A percentile compares a stretch with the other conserved stretches of the same genome.
Evolutionary conservation across 2,888 invertebrate species (phyloP).

Genomic region (Chouioia cunea): DNA sequence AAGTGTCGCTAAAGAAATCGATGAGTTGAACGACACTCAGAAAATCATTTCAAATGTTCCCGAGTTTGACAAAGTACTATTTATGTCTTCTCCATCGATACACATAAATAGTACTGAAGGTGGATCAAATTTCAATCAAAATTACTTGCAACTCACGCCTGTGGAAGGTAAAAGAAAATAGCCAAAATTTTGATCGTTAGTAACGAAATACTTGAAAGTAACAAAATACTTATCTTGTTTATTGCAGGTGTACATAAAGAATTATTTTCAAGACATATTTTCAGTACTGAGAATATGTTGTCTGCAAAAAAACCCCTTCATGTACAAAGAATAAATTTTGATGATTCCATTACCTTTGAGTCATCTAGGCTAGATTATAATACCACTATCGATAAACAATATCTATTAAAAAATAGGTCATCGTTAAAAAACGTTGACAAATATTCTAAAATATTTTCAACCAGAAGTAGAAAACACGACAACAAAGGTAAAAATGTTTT

Average conservation of each 20-base stretch:
- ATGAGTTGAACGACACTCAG: slow-evolving; percentile 17
- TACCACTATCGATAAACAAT: slow-evolving; percentile 42
- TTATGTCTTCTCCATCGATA: slow-evolving; percentile 59
- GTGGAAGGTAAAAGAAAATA: slow-evolving; percentile 54
- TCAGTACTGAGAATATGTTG: slow-evolving; percentile 34
- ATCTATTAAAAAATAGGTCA: slow-evolving; percentile 6
- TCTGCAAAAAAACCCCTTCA: slow-evolving; percentile 23
- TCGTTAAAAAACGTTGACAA: slow-evolving; percentile 52
- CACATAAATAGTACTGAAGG: slow-evolving; percentile 53
- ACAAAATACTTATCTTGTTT: not conserved
- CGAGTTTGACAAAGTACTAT: slow-evolving; percentile 53
- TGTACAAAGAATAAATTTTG: slow-evolving; percentile 53
- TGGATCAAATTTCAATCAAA: slow-evolving; percentile 50
- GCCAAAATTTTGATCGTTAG: slow-evolving; percentile 26
- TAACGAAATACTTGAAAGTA: slow-evolving; percentile 16
- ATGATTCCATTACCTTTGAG: slow-evolving; percentile 45
- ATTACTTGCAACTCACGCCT: slow-evolving; percentile 59
- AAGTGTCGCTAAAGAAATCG: slow-evolving; percentile 22
- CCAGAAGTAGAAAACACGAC: slow-evolving; percentile 14
- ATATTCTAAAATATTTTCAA: slow-evolving; percentile 60
- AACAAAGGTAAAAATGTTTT: slow-evolving; percentile 41
- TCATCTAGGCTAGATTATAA: not conserved
- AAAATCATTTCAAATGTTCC: slow-evolving; percentile 32
- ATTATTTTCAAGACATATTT: slow-evolving; percentile 42
- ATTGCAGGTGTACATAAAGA: slow-evolving; percentile 41